phyloP scores from a whole-genome alignment of 2,113 vertebrate species.

The Calypte anna region DNA sequence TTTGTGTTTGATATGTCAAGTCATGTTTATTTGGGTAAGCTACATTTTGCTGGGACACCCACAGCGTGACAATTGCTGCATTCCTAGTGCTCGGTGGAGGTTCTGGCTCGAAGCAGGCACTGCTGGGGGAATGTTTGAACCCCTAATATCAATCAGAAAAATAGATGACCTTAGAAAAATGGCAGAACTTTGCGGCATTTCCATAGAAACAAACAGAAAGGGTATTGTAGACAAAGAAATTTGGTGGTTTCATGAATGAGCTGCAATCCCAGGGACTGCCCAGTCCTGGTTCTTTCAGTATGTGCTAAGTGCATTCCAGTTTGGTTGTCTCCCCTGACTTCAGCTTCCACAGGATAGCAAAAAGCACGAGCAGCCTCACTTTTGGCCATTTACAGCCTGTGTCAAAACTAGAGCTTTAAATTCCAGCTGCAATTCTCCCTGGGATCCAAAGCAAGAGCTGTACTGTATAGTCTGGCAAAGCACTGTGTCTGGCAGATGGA shows the following conservation, averaged over 20 bases:
- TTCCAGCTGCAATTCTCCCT: background rate
- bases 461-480: background rate
- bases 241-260: background rate
- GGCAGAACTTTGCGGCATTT: background rate
- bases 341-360: background rate
- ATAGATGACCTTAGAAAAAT: background rate
- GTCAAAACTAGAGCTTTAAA: slow-evolving; percentile 4
- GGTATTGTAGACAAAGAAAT: background rate
- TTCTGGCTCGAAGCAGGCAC: background rate
- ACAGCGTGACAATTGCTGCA: background rate
- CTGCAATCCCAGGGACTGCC: background rate
- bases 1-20: slow-evolving; percentile 9
- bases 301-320: background rate
- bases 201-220: background rate
- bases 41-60: background rate
- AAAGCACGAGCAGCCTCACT: background rate
- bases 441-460: slow-evolving; percentile 27
- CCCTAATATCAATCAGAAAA: background rate
- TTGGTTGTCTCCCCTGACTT: background rate
- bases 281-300: background rate
- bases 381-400: background rate
- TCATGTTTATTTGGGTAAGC: slow-evolving; percentile 34
- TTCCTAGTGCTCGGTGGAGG: background rate
- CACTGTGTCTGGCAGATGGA: slow-evolving; percentile 8
- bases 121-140: background rate